phyloP scores from a whole-genome alignment of 2,888 invertebrate genomes.

The Euplexia lucipara region DNA sequence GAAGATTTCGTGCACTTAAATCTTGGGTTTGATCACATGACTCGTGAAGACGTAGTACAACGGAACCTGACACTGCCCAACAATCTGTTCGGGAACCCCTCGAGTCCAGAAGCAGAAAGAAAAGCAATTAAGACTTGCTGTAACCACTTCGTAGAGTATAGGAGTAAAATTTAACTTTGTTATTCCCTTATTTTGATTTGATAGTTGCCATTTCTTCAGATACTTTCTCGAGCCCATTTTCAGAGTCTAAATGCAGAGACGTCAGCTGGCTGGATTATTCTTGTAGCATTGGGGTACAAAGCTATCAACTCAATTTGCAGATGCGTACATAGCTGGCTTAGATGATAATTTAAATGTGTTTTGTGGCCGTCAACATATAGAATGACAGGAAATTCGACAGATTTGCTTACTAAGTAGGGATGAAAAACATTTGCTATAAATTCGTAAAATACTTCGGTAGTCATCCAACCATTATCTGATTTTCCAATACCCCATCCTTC shows the following conservation, averaged over 20 bases:
- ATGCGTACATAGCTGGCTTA: constrained; percentile 10
- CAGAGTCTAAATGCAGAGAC: constrained; percentile 29
- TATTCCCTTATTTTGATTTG: constrained; percentile 10
- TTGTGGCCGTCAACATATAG: constrained; percentile 23
- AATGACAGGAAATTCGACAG: constrained; percentile 9
- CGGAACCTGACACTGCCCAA: neutral
- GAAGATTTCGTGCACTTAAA: constrained; percentile 1
- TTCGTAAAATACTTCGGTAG: constrained; percentile 26
- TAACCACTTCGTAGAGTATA: neutral
- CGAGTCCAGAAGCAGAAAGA: neutral
- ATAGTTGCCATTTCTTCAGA: constrained; percentile 28
- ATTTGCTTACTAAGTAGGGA: constrained; percentile 16
- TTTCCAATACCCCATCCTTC: constrained; percentile 46
- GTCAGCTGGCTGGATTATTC: constrained; percentile 30
- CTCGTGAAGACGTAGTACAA: too few species aligned
- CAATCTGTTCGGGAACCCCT: constrained; percentile 1
- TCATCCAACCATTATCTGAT: constrained; percentile 36
- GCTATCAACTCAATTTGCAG: constrained; percentile 23
- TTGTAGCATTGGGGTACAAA: constrained; percentile 26
- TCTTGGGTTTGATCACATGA: neutral
- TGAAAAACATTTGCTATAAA: constrained; percentile 24
- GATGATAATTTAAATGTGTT: constrained; percentile 21
- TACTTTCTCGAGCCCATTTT: constrained; percentile 29
- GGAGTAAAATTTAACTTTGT: neutral
- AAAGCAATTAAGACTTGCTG: neutral